A percentile compares a stretch with the other conserved stretches of the same genome.
phyloP scores from a whole-genome alignment of 2,113 vertebrate genomes.

The Setophaga kirtlandii region DNA sequence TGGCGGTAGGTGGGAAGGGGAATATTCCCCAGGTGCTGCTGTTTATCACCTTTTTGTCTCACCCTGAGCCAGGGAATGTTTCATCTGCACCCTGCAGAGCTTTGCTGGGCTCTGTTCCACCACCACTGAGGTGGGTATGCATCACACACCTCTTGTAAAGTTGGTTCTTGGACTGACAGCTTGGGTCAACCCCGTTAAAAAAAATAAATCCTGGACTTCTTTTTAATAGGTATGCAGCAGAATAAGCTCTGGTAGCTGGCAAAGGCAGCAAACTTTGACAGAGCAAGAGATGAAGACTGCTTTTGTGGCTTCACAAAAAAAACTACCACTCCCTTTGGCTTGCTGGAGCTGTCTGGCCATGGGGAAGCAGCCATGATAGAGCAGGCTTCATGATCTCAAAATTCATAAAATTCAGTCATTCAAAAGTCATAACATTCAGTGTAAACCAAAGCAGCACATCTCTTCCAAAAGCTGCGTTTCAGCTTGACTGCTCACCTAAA shows the following conservation, averaged over 20 bases:
- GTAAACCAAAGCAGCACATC: not conserved
- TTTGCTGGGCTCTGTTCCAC: not conserved
- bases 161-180: not conserved
- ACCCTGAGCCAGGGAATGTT: not conserved
- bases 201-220: not conserved
- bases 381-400: not conserved
- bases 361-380: not conserved
- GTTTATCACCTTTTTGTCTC: constrained; percentile 19
- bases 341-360: not conserved
- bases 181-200: not conserved
- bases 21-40: constrained; percentile 1
- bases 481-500: not conserved
- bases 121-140: not conserved
- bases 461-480: not conserved
- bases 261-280: not conserved
- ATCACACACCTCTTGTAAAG: not conserved
- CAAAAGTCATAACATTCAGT: not conserved
- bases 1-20: not conserved
- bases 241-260: not conserved
- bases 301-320: not conserved
- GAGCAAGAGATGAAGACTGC: not conserved
- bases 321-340: not conserved
- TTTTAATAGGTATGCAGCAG: not conserved
- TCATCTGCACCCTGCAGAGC: constrained; percentile 4
- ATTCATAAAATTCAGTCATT: too few relatives aligned